Conservation (phyloP, 2,113 vertebrate genomes). For the Dendrocopos noguchii region DNA sequence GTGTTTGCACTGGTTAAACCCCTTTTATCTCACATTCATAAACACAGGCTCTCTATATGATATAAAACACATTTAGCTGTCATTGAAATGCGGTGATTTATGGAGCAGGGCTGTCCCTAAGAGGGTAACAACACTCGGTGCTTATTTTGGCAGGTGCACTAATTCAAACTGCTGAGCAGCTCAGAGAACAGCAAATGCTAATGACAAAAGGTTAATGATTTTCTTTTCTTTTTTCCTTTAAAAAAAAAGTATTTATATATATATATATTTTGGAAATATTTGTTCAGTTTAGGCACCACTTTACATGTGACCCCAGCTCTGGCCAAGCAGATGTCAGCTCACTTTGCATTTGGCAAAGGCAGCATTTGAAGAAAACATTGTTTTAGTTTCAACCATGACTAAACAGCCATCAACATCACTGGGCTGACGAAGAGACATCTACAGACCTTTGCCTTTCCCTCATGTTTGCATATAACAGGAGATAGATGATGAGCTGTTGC, state of each 20-base stretch:
- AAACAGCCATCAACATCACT: background rate
- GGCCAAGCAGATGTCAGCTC: slow-evolving; percentile 61
- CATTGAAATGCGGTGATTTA: slow-evolving; percentile 72
- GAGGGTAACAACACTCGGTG: slow-evolving; percentile 74
- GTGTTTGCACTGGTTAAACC: slow-evolving; percentile 72
- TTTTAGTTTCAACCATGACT: slow-evolving; percentile 55
- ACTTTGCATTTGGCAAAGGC: slow-evolving; percentile 54
- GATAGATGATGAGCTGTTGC: background rate
- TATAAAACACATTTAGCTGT: slow-evolving; percentile 75
- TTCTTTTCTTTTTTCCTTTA: background rate
- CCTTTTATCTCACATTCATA: slow-evolving; percentile 74
- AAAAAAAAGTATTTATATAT: too few relatives aligned
- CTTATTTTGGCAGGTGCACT: slow-evolving; percentile 82
- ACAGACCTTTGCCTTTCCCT: slow-evolving; percentile 5
- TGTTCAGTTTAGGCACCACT: slow-evolving; percentile 54
- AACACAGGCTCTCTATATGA: slow-evolving; percentile 73
- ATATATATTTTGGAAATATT: slow-evolving; percentile 64
- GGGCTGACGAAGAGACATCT: background rate
- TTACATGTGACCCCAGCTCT: slow-evolving; percentile 49
- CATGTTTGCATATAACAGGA: background rate
- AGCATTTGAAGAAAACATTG: slow-evolving; percentile 53
- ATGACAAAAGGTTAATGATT: slow-evolving; percentile 81
- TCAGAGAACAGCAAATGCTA: slow-evolving; percentile 66
- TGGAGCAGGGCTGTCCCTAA: slow-evolving; percentile 68
- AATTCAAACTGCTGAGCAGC: slow-evolving; percentile 71